phyloP scores from a whole-genome alignment of 2,113 vertebrate species.

The Malaclemys terrapin region DNA sequence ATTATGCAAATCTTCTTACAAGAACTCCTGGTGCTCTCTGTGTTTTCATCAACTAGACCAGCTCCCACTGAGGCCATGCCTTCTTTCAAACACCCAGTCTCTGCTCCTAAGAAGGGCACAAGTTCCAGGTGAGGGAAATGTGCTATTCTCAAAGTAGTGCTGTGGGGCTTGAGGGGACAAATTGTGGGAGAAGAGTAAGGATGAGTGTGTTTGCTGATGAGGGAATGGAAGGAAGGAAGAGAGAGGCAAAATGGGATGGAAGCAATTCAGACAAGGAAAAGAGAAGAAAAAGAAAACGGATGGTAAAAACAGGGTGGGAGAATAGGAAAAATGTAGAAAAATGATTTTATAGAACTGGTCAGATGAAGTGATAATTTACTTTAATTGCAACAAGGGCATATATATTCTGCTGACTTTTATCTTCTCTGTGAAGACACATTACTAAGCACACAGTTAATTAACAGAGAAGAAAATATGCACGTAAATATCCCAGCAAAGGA shows the following conservation, averaged over 20 bases:
- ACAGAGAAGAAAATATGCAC: neutral
- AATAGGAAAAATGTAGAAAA: neutral
- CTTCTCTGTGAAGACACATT: neutral
- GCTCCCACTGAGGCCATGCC: neutral
- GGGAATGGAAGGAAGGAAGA: neutral
- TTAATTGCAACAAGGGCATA: neutral
- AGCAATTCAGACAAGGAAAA: neutral
- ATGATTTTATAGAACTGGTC: neutral
- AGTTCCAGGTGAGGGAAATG: fast-evolving
- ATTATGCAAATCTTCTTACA: neutral
- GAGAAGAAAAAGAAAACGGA: neutral
- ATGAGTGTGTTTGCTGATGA: neutral
- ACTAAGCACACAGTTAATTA: neutral
- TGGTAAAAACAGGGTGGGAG: neutral
- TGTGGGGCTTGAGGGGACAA: neutral
- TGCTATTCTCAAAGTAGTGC: neutral
- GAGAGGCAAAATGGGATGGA: neutral
- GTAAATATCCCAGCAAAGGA: neutral
- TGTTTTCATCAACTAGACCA: neutral
- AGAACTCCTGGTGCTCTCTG: neutral
- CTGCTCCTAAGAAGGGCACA: fast-evolving
- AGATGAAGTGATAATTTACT: neutral
- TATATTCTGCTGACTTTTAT: neutral
- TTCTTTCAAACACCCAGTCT: neutral
- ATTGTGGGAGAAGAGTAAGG: neutral